phyloP scores from a whole-genome alignment of 2,797 vertebrate genomes.

The Spatula versicolor region DNA sequence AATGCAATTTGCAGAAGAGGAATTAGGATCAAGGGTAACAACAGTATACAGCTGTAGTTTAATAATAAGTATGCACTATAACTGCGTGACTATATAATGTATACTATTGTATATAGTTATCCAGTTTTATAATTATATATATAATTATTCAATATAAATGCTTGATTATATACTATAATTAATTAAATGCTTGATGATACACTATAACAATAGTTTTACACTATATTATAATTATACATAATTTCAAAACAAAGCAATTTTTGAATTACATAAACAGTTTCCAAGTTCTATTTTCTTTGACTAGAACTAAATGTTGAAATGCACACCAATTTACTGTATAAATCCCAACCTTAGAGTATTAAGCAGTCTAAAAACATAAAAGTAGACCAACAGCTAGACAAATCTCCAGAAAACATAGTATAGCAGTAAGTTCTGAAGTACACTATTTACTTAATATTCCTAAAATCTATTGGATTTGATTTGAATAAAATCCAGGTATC shows the following conservation, averaged over 20 bases:
- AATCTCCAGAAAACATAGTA: not conserved
- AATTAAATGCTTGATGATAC: no score
- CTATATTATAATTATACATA: no score
- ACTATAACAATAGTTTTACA: no score
- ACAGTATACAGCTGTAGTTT: not conserved
- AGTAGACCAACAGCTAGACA: not conserved
- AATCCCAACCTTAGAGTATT: not conserved
- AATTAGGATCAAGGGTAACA: not conserved
- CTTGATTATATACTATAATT: not conserved
- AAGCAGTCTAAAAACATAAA: not conserved
- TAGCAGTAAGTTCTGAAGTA: not conserved
- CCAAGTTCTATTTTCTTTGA: not conserved
- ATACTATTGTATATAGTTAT: not conserved
- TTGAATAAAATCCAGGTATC: not conserved
- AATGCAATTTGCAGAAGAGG: not conserved
- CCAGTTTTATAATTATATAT: not conserved
- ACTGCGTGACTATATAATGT: not conserved
- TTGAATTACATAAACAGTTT: not conserved
- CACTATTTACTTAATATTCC: not conserved
- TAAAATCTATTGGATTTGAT: not conserved
- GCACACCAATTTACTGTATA: not conserved
- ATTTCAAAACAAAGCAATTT: not conserved
- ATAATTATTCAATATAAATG: not conserved
- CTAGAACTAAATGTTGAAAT: not conserved
- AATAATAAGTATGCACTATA: not conserved